Conservation (phyloP, 2,888 invertebrate genomes). For the Geophilus truncorum region DNA sequence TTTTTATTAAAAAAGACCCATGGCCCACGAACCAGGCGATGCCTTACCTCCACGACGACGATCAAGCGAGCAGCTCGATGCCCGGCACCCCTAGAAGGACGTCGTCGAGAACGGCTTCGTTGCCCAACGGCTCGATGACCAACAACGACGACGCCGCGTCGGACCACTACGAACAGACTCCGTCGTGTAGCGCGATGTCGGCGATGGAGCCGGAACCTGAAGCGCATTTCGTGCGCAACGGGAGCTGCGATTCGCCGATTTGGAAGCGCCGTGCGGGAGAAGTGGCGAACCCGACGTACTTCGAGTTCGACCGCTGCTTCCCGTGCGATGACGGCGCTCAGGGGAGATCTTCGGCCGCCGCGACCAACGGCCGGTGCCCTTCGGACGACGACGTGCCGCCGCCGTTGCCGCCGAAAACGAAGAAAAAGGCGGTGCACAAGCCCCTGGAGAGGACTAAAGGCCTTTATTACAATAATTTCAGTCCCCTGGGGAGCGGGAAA, state of each 20-base stretch:
- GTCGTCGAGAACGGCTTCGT: constrained; percentile 36
- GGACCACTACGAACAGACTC: not conserved
- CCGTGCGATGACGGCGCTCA: not conserved
- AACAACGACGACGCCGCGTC: not conserved
- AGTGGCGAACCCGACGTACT: not conserved
- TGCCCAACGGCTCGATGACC: constrained; percentile 38
- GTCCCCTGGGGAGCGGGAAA: constrained; percentile 32
- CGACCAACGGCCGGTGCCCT: not conserved
- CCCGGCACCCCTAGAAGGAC: constrained; percentile 28
- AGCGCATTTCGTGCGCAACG: not conserved
- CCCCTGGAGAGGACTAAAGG: constrained; percentile 67
- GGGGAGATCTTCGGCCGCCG: not conserved
- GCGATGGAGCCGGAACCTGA: not conserved
- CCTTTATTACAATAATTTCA: constrained; percentile 45
- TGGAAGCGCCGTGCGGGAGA: constrained; percentile 34
- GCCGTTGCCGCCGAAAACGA: constrained; percentile 68
- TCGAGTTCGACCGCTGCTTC: not conserved
- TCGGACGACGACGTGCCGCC: constrained; percentile 40
- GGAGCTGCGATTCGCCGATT: constrained; percentile 33
- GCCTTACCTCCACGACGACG: constrained; percentile 28
- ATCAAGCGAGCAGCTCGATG: constrained; percentile 8
- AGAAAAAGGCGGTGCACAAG: constrained; percentile 55
- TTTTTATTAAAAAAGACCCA: not conserved
- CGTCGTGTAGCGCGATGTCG: not conserved
- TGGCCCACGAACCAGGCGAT: constrained; percentile 14